These are phyloP conservation scores for Synanceia verrucosa DNA, from an alignment of 2,797 vertebrate species.

Conservation along the genomic window DNA sequence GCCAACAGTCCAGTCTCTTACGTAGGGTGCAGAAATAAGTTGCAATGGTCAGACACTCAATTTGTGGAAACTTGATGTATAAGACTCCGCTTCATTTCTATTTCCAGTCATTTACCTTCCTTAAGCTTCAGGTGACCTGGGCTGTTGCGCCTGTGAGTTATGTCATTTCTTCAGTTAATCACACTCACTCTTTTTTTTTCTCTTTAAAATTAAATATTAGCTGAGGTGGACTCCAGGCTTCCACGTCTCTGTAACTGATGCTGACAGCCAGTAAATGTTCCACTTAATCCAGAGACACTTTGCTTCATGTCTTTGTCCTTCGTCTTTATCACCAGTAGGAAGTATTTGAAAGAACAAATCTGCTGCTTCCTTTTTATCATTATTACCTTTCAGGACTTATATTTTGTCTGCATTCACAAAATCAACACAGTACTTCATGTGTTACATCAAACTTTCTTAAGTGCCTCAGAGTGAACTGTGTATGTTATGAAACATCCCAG, in stretches of 20 bases:
- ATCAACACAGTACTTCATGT: not conserved
- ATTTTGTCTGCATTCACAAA: not conserved
- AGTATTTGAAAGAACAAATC: not conserved
- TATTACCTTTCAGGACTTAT: too few species aligned
- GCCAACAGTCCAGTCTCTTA: not conserved
- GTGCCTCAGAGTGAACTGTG: not conserved
- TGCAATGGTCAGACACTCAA: not conserved
- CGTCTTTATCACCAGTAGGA: not conserved
- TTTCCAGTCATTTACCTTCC: slow-evolving; percentile 22
- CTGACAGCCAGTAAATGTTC: slow-evolving; percentile 7
- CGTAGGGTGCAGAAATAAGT: not conserved
- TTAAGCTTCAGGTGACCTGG: slow-evolving; percentile 28
- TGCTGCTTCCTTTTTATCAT: not conserved
- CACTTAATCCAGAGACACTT: slow-evolving; percentile 15
- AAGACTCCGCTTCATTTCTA: slow-evolving; percentile 19
- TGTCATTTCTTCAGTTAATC: slow-evolving; percentile 24
- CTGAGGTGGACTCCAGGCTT: not conserved
- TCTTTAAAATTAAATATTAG: not conserved
- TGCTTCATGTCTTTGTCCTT: slow-evolving; percentile 4
- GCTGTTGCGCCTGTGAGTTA: slow-evolving; percentile 15
- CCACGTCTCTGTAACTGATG: slow-evolving; percentile 16
- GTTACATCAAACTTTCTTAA: not conserved
- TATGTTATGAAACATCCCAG: not conserved
- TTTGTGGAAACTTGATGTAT: not conserved
- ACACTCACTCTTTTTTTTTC: not conserved